Evolutionary conservation across 2,113 vertebrate species (phyloP), one percentile per base, ranked within the genome.

Genomic region (Empidonax traillii): DNA sequence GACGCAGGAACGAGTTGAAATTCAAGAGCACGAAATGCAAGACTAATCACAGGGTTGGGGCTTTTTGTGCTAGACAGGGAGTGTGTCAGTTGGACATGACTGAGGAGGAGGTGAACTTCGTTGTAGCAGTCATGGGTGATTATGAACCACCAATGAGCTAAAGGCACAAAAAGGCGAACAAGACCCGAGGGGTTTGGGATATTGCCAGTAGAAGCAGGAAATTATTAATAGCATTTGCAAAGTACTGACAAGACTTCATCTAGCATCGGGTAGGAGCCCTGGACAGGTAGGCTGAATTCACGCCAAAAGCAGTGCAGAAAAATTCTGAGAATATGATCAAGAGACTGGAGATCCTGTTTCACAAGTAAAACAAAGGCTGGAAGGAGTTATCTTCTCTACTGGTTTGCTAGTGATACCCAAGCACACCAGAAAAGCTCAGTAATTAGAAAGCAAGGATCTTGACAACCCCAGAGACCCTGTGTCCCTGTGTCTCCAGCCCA

Each of bases 21-120:
- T 97, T 94, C 93, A 92, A 81, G 76, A 87, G 91, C 94, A 95
- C 2, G 53, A 95, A 96, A 96, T 85, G 85, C 95, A 97, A 90
- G 92, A 95, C 92, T 92, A 91, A 94, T 95, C 89, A 81, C 94
- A 94, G 84, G 93, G 89, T 20, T 93, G 90, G 81, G 46, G 0
- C 18, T 87, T 86, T 93, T 74, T 86, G 87, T 62, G 69, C 85
- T 52, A 93, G 94, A 87, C 91, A 95, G 86, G 68, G 80, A 94
- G 84, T 52, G 68, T 93, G 93, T 94, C 94, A 92, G 91, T 52
- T 84, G 95, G 84, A 96, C 76, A 89, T 75, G 94, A 81, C 91
- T 67, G 93, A 93, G 93, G 89, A 95, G 83, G 89, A 94, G 83
- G 91, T 89, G 89, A 90, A 90, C 94, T 89, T 81, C 2, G 66